Evolutionary conservation across 92 coral and sea anemone genomes (phyloP).

Genomic region (Zoanthus gigantus): DNA sequence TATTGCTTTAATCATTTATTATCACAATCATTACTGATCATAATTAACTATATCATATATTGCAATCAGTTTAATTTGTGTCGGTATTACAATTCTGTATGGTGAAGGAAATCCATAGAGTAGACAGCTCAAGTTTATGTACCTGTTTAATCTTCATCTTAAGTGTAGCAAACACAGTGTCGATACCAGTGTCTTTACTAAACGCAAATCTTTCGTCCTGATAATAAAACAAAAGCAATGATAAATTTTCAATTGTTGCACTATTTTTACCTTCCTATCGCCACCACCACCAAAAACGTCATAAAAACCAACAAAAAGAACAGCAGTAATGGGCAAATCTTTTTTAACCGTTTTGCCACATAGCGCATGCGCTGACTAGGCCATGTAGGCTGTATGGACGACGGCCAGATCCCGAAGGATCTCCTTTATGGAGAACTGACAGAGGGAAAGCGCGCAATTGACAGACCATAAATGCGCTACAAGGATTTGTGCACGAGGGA

Average conservation of each 20-base stretch:
- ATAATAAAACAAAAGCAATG: neutral
- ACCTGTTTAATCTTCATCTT: constrained; percentile 67
- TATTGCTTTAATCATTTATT: too few species aligned
- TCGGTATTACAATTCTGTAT: too few species aligned
- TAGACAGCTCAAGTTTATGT: neutral
- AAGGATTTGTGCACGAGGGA: constrained; percentile 18
- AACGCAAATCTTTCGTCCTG: constrained; percentile 73
- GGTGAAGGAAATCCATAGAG: too few species aligned
- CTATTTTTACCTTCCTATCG: too few species aligned
- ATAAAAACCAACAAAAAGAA: too few species aligned
- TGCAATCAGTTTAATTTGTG: too few species aligned
- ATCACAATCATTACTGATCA: too few species aligned
- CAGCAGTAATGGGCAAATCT: too few species aligned
- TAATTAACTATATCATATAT: too few species aligned
- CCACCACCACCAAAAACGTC: too few species aligned
- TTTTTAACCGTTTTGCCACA: too few species aligned
- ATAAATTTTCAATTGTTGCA: neutral
- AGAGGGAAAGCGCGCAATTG: neutral
- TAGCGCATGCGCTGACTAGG: constrained; percentile 30
- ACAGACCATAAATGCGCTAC: constrained; percentile 28
- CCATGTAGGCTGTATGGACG: constrained; percentile 23
- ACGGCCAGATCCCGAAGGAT: constrained; percentile 34
- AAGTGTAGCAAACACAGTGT: constrained; percentile 66
- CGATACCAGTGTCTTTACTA: constrained; percentile 65
- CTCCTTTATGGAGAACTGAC: constrained; percentile 40